These are phyloP conservation scores for Pardosa pseudoannulata DNA, from an alignment of 2,888 invertebrate species.

Conservation along the genomic window DNA sequence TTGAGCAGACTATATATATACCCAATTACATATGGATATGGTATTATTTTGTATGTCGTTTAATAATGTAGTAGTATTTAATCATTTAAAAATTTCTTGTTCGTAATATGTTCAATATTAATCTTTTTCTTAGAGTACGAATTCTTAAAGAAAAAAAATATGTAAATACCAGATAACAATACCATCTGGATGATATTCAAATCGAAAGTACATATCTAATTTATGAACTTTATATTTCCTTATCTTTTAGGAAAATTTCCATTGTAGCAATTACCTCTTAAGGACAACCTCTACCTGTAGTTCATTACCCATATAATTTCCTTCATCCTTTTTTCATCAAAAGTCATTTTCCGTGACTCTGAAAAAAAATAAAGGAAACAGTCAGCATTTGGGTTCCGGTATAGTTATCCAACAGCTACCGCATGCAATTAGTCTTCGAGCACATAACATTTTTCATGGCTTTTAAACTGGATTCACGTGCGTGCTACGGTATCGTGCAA, in stretches of 20 bases:
- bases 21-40: too few relatives aligned
- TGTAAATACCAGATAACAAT: not conserved
- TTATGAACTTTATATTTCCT: not conserved
- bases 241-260: constrained; percentile 4
- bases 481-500: constrained; percentile 39
- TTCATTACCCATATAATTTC: constrained; percentile 25
- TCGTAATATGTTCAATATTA: too few relatives aligned
- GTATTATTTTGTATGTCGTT: too few relatives aligned
- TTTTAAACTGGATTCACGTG: constrained; percentile 38
- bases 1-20: too few relatives aligned
- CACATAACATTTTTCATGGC: constrained; percentile 42
- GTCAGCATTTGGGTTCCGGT: constrained; percentile 39
- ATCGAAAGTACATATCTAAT: not conserved
- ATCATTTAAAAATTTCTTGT: too few relatives aligned
- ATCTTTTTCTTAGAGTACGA: too few relatives aligned
- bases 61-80: too few relatives aligned
- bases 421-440: constrained; percentile 48
- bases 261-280: constrained; percentile 17
- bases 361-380: constrained; percentile 41
- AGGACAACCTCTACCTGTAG: not conserved
- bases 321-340: constrained; percentile 19
- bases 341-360: constrained; percentile 42
- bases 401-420: constrained; percentile 45
- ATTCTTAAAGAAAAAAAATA: not conserved
- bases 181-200: not conserved